Percentiles rank a stretch among this genome's conserved stretches.
phyloP scores from a whole-genome alignment of 1,140 invertebrate genomes.

The Meteorus sp. region DNA sequence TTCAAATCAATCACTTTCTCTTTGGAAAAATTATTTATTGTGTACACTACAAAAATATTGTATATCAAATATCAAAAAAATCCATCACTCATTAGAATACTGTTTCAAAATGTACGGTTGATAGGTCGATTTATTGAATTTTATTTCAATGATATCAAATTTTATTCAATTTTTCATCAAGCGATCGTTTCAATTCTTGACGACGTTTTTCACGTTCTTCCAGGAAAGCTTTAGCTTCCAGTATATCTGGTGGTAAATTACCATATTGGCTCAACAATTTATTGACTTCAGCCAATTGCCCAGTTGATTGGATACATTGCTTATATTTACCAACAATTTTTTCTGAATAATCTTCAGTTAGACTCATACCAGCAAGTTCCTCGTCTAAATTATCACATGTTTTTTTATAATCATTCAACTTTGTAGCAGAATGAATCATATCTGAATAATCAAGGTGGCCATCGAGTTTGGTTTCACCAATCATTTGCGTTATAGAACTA shows the following conservation, averaged over 20 bases:
- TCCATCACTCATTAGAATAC: no score
- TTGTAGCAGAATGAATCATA: constrained; percentile 35
- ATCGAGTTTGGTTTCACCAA: constrained; percentile 26
- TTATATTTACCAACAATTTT: constrained; percentile 42
- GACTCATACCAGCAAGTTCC: constrained; percentile 36
- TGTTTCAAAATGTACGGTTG: background rate
- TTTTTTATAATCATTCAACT: constrained; percentile 42
- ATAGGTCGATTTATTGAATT: background rate
- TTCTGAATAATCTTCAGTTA: constrained; percentile 35
- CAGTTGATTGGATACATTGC: constrained; percentile 34
- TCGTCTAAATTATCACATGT: constrained; percentile 35
- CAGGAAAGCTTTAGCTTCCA: constrained; percentile 46
- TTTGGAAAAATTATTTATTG: background rate
- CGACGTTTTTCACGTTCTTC: constrained; percentile 42
- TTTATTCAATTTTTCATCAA: constrained; percentile 34
- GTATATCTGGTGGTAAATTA: constrained; percentile 48
- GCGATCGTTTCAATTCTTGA: constrained; percentile 33
- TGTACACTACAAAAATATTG: background rate
- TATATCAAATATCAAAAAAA: no score
- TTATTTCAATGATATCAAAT: background rate
- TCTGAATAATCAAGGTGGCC: constrained; percentile 37
- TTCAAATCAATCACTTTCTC: no score
- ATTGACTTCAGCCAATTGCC: constrained; percentile 39
- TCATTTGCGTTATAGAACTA: constrained; percentile 27
- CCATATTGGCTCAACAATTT: constrained; percentile 37